These are phyloP conservation scores for Drosophila pegasa DNA, from an alignment of 2,888 invertebrate genomes.

Conservation along the genomic window DNA sequence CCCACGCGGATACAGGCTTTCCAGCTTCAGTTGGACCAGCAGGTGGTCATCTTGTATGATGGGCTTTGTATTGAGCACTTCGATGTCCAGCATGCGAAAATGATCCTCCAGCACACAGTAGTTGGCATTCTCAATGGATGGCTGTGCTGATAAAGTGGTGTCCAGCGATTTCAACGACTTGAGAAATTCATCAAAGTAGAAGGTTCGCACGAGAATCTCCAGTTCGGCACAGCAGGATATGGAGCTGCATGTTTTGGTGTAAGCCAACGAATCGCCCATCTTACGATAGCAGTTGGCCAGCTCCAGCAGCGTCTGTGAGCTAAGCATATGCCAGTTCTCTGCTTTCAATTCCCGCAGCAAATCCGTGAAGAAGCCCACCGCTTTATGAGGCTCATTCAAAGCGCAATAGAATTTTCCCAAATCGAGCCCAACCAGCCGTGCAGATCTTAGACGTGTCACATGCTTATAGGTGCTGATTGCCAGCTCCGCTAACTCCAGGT, in stretches of 20 bases:
- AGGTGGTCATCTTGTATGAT: conserved; percentile 86
- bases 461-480: conserved; percentile 99
- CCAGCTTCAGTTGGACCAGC: conserved; percentile 86
- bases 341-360: conserved; percentile 93
- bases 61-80: conserved; percentile 77
- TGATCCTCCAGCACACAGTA: conserved; percentile 85
- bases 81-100: conserved; percentile 84
- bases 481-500: conserved; percentile 96
- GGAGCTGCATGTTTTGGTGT: conserved; percentile 91
- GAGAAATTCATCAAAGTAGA: conserved; percentile 93
- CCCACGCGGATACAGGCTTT: conserved; percentile 88
- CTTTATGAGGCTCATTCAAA: conserved; percentile 93
- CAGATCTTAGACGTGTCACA: conserved; percentile 92
- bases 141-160: conserved; percentile 78
- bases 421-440: conserved; percentile 94
- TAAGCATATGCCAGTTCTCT: conserved; percentile 94
- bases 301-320: conserved; percentile 92
- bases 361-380: conserved; percentile 94
- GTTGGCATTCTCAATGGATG: conserved; percentile 82
- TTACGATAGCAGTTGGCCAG: conserved; percentile 93
- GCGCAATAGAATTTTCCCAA: conserved; percentile 96
- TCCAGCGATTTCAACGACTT: conserved; percentile 86
- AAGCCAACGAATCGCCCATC: conserved; percentile 90
- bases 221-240: conserved; percentile 91
- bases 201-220: conserved; percentile 90